Evolutionary conservation across 2,113 vertebrate species (phyloP).

Genomic region (Eupsittula cactorum): DNA sequence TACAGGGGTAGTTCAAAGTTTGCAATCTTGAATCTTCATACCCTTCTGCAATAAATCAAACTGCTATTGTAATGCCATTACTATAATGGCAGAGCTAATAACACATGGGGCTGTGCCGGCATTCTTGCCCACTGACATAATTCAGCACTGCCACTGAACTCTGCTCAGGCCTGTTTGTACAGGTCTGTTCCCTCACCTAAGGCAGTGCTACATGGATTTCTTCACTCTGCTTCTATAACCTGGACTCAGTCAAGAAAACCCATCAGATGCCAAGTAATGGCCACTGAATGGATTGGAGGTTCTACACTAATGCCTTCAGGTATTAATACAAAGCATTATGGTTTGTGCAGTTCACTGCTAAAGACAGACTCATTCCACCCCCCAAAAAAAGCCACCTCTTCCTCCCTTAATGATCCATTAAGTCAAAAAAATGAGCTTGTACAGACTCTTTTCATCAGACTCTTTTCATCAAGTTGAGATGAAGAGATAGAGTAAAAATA

Average conservation of each 20-base stretch:
- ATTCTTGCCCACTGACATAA: neutral
- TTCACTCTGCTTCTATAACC: neutral
- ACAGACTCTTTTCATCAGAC: neutral
- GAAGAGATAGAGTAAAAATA: neutral
- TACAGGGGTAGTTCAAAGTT: neutral
- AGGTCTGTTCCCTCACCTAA: neutral
- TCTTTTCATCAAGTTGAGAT: neutral
- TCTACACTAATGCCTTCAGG: neutral
- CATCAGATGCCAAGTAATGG: neutral
- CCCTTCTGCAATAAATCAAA: neutral
- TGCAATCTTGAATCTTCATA: neutral
- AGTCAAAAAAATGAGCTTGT: neutral
- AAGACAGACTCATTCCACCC: neutral
- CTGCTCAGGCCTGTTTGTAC: neutral
- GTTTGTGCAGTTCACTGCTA: neutral
- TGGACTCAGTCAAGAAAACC: neutral
- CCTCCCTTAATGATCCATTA: neutral
- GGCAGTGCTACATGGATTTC: neutral
- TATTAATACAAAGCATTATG: neutral
- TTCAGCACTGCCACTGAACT: neutral
- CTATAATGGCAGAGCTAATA: neutral
- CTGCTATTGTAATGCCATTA: too few species aligned
- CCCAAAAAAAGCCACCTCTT: neutral
- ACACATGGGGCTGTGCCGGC: neutral
- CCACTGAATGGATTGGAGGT: neutral